These are phyloP conservation scores for Dicroscelio sp. DNA, from an alignment of 2,888 invertebrate genomes.

Conservation along the genomic window DNA sequence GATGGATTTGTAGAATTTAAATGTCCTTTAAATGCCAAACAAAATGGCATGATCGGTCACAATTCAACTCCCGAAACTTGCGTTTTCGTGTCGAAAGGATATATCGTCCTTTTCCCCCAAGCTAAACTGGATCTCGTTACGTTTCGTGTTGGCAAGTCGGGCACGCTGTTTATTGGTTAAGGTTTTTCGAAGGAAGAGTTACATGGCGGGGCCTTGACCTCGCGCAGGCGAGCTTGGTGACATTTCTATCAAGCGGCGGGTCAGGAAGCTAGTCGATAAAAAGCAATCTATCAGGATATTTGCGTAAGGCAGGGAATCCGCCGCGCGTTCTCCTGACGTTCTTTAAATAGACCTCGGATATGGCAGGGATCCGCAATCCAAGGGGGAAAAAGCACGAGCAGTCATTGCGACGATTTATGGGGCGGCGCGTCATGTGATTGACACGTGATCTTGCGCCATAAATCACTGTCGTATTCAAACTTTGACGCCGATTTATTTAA, in stretches of 20 bases:
- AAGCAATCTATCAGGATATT: conserved; percentile 61
- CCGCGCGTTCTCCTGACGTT: conserved; percentile 22
- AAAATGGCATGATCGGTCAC: too few species aligned
- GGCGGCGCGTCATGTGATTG: conserved; percentile 15
- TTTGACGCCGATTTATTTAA: too few species aligned
- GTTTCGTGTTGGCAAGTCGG: too few species aligned
- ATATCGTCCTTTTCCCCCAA: too few species aligned
- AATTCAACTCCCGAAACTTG: too few species aligned
- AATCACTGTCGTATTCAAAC: too few species aligned
- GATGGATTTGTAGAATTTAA: too few species aligned
- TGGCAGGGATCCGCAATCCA: not conserved
- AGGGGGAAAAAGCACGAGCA: conserved; percentile 27
- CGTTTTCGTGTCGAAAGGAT: too few species aligned
- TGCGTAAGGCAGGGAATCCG: conserved; percentile 33
- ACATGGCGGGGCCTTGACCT: conserved; percentile 49
- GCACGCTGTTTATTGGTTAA: conserved; percentile 10
- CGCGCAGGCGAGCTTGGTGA: conserved; percentile 39
- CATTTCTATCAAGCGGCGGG: conserved; percentile 46
- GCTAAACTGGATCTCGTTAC: too few species aligned
- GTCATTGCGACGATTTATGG: conserved; percentile 42
- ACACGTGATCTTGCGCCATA: too few species aligned
- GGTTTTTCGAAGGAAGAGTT: conserved; percentile 10
- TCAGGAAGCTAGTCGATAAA: conserved; percentile 63
- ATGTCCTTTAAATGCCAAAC: too few species aligned
- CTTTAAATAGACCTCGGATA: conserved; percentile 49